Conservation (phyloP, 1,140 invertebrate genomes). For the Whitmania pigra region DNA sequence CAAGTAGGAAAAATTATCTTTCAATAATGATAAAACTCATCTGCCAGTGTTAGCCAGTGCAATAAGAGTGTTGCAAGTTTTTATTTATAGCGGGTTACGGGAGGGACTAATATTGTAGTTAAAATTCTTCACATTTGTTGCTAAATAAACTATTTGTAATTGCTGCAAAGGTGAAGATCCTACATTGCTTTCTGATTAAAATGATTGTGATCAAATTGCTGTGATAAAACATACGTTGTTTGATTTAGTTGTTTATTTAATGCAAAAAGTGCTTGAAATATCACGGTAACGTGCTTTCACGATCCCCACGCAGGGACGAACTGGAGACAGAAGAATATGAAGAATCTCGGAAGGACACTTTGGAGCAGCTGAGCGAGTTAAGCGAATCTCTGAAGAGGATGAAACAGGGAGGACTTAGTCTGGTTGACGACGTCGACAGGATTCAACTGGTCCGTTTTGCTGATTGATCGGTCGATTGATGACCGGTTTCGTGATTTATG, state of each 20-base stretch:
- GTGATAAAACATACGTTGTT: not conserved
- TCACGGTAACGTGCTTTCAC: too few species aligned
- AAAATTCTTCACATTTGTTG: too few species aligned
- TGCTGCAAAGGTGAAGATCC: too few species aligned
- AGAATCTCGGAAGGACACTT: constrained; percentile 58
- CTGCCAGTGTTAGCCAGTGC: too few species aligned
- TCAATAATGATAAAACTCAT: too few species aligned
- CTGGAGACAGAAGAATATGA: constrained; percentile 56
- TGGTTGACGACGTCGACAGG: constrained; percentile 54
- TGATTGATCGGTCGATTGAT: not conserved
- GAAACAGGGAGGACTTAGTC: constrained; percentile 53
- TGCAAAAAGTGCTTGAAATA: not conserved
- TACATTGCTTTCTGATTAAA: not conserved
- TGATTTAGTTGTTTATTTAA: too few species aligned
- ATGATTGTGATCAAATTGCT: not conserved
- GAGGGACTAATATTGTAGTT: too few species aligned
- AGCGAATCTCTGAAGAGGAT: constrained; percentile 56
- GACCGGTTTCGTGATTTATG: too few species aligned
- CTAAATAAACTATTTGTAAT: too few species aligned
- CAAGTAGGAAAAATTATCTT: constrained; percentile 45
- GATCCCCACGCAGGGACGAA: constrained; percentile 46
- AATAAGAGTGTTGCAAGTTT: too few species aligned
- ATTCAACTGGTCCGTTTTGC: constrained; percentile 56
- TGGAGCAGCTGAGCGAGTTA: constrained; percentile 63
- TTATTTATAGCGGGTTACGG: too few species aligned